Base-by-base conservation (phyloP, 2,888 invertebrate genomes). In the Diplolepis rosae region DNA sequence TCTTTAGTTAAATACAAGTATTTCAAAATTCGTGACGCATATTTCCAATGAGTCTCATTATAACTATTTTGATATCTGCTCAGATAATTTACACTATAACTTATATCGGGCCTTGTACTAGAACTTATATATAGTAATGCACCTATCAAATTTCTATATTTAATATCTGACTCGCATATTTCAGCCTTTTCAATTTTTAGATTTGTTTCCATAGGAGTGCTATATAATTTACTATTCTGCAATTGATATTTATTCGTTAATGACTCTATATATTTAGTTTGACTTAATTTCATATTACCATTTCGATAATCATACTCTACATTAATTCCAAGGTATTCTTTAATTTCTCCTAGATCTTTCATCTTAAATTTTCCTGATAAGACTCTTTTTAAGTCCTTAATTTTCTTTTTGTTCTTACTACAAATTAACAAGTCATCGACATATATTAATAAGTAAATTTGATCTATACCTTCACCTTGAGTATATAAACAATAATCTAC, bases 111-210 rank as follows among this genome's bases (percentile, higher is more conserved):
- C n/a, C n/a, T n/a, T n/a, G n/a, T n/a, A n/a, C n/a, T n/a, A n/a
- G n/a, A n/a, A n/a, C n/a, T n/a, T n/a, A n/a, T n/a, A n/a, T n/a
- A n/a, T n/a, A n/a, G n/a, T n/a, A n/a, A n/a, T n/a, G n/a, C n/a
- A n/a, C n/a, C n/a, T n/a, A n/a, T n/a, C n/a, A n/a, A n/a, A n/a
- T n/a, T n/a, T n/a, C n/a, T n/a, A n/a, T 68, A n/a, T n/a, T n/a
- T n/a, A n/a, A n/a, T n/a, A n/a, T n/a, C n/a, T n/a, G n/a, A n/a
- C n/a, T n/a, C n/a, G n/a, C n/a, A n/a, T n/a, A n/a, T n/a, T n/a
- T n/a, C n/a, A n/a, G n/a, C n/a, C n/a, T n/a, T 83, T 83, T 81
- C 67, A 70, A 75, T n/a, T 83, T 52, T 88, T 87, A 82, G 68
- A 56, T 15, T 66, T 50, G n/a, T 11, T 32, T 68, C 68, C 56